These are phyloP conservation scores for Nesometra sesokonis DNA, from an alignment of 35 echinoderm and acorn worm species.

Conservation along the genomic window DNA sequence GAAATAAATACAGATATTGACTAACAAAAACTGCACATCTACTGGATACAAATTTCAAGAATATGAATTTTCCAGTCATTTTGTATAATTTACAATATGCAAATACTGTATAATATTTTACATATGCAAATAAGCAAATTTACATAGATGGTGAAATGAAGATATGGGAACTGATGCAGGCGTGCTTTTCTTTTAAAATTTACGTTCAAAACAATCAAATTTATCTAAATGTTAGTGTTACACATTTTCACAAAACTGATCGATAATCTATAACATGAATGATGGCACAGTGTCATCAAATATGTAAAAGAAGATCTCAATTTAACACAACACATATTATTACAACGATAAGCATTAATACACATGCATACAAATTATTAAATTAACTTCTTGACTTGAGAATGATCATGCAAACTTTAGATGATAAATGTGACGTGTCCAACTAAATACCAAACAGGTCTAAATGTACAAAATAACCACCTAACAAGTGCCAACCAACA, in stretches of 20 bases:
- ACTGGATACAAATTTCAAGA: neutral
- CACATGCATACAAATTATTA: no score
- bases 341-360: no score
- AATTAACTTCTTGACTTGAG: no score
- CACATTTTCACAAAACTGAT: neutral
- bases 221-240: neutral
- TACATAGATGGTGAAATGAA: neutral
- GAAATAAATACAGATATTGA: neutral
- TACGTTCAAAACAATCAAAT: neutral
- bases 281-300: neutral
- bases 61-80: neutral
- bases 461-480: no score
- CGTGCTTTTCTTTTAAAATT: neutral
- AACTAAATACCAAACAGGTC: no score
- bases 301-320: neutral
- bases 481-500: no score
- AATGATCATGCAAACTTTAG: no score
- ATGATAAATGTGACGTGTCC: no score
- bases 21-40: neutral
- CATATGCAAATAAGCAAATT: neutral
- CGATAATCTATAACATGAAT: neutral
- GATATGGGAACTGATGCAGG: neutral
- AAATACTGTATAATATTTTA: neutral
- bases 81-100: no score
- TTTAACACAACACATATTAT: neutral